These are phyloP conservation scores for Osmerus mordax DNA, from an alignment of 2,113 vertebrate species.

Conservation along the genomic window DNA sequence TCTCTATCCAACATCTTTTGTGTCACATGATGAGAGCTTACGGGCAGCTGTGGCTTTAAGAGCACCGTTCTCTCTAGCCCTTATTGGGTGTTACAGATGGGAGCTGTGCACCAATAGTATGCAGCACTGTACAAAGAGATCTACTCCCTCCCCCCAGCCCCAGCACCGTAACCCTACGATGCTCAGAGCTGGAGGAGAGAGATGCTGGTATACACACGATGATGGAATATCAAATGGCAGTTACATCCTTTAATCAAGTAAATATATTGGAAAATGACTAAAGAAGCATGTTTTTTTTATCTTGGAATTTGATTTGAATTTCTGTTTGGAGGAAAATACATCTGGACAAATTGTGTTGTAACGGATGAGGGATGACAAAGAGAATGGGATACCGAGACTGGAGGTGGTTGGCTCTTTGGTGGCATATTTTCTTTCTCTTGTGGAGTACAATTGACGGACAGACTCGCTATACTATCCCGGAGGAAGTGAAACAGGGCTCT, in stretches of 20 bases:
- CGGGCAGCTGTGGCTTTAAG: conserved; percentile 45
- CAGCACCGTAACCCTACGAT: conserved; percentile 56
- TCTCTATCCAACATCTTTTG: not conserved
- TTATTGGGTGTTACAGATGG: conserved; percentile 54
- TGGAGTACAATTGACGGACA: conserved; percentile 52
- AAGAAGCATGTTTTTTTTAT: not conserved
- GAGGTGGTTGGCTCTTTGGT: conserved; percentile 43
- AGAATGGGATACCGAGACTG: conserved; percentile 14
- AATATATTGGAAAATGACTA: not conserved
- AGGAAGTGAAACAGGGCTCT: conserved; percentile 47
- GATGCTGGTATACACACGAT: conserved; percentile 18
- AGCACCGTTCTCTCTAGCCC: not conserved
- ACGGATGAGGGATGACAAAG: conserved; percentile 4
- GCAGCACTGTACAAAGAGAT: conserved; percentile 74
- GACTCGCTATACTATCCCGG: conserved; percentile 52
- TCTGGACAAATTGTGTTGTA: conserved; percentile 11
- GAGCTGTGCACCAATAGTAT: conserved; percentile 72
- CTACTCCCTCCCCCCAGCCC: conserved; percentile 68
- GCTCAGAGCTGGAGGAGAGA: conserved; percentile 48
- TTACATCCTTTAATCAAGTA: not conserved
- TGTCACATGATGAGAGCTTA: not conserved
- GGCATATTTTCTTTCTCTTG: conserved; percentile 34
- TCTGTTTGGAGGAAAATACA: not conserved
- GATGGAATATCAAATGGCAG: not conserved
- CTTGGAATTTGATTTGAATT: conserved; percentile 3